Percentiles rank a stretch among this genome's conserved stretches.
phyloP scores from a whole-genome alignment of 1,140 invertebrate species.

The Ephestia elutella region DNA sequence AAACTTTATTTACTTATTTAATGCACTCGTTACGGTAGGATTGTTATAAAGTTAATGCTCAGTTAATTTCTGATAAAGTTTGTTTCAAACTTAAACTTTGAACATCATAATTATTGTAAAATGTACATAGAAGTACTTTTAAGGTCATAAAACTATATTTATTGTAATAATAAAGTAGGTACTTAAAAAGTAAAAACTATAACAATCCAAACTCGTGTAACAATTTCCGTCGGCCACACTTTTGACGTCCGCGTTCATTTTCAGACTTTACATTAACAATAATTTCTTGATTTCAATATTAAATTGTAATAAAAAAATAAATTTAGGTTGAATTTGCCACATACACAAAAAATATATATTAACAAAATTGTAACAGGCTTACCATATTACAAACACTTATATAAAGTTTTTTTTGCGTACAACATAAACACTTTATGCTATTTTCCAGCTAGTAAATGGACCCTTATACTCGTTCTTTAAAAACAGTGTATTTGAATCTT shows the following conservation, averaged over 20 bases:
- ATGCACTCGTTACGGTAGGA: neutral
- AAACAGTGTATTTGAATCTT: slow-evolving; percentile 41
- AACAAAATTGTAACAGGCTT: no score
- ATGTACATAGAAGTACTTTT: no score
- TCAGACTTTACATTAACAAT: neutral
- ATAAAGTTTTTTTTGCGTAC: no score
- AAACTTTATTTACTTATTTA: neutral
- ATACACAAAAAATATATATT: no score
- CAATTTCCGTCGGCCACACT: neutral
- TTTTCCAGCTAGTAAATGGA: slow-evolving; percentile 40
- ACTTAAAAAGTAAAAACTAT: no score
- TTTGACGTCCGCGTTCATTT: neutral
- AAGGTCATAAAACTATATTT: no score
- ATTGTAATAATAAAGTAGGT: no score
- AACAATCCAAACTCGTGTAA: neutral
- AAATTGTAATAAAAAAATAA: no score
- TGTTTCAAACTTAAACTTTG: neutral
- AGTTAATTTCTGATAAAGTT: neutral
- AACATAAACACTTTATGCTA: no score
- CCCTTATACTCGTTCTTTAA: slow-evolving; percentile 35
- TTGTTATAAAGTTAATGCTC: neutral
- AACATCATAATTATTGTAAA: neutral
- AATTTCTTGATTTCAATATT: no score
- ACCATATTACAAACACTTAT: no score
- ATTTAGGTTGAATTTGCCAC: no score